Evolutionary conservation across 2,797 vertebrate genomes (phyloP).

Genomic region (Anomalospiza imberbis): DNA sequence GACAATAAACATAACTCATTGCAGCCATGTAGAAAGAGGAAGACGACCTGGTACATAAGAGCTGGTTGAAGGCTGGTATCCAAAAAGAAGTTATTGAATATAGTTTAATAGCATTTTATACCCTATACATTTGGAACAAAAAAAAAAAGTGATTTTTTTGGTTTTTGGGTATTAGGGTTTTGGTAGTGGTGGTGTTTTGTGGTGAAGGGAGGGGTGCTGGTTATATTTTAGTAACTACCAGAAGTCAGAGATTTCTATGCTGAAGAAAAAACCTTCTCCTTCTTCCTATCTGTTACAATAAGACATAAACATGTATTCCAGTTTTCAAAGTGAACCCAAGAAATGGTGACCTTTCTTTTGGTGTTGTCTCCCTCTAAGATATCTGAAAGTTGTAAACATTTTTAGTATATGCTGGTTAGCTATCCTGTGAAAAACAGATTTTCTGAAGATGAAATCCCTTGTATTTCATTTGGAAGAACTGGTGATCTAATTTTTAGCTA

Average conservation of each 20-base stretch:
- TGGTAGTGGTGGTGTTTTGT: fast-evolving
- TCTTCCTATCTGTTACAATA: not conserved
- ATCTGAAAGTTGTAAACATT: not conserved
- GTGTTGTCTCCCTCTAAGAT: not conserved
- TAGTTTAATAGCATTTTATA: not conserved
- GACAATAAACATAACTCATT: not conserved
- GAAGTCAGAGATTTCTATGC: not conserved
- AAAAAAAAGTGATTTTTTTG: not conserved
- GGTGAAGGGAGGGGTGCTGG: not conserved
- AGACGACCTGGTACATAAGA: not conserved
- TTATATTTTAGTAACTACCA: not conserved
- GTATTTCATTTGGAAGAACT: not conserved
- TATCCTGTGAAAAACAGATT: not conserved
- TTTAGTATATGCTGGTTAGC: not conserved
- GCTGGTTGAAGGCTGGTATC: not conserved
- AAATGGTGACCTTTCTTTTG: not conserved
- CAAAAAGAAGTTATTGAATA: not conserved
- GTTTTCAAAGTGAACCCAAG: not conserved
- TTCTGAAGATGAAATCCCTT: not conserved
- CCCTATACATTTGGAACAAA: not conserved
- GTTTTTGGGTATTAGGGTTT: not conserved
- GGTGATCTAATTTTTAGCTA: not conserved
- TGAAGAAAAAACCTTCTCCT: not conserved
- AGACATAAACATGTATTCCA: not conserved
- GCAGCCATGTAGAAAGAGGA: not conserved